Base-by-base conservation (phyloP, 2,888 invertebrate genomes). In the Adela reaumurella region DNA sequence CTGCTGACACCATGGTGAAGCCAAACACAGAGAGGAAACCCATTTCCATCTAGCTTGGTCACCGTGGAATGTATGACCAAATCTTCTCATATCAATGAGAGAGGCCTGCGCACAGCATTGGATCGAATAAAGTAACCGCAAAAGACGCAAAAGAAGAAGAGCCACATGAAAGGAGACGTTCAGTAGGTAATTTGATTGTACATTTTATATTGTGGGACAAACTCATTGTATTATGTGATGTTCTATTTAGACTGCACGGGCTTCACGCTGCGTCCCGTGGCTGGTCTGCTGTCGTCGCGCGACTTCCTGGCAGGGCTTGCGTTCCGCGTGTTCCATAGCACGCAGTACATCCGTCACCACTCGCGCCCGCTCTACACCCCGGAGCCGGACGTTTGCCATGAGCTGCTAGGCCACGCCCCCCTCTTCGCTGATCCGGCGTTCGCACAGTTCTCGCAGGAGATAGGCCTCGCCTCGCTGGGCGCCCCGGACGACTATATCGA, bases 271-370 rank as follows among this genome's bases (percentile, higher is more conserved):
- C 86, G 99, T 3, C 99, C 99, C 0, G 99, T 98, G 2, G 97
- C 99, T 3, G 99, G 99, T 0, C 82, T 99, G 3, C 80, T 99
- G 17, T 97, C 97, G 0, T 97, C 99, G 0, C 85, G 99, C n/a
- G 99, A 99, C 71, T 99, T 99, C 74, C 81, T 99, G 28, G 97
- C 99, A 1, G 97, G 98, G 1, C 74, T 99, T 45, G 98, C 98
- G 0, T 99, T 99, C 80, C 84, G 99, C 43, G 98, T 99, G 47
- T 99, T 99, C 77, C 98, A 99, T 69, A 96, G 96, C 50, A 99
- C 99, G 0, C 98, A 99, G 74, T 99, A 99, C 72, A 97, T 99
- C 56, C 84, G 99, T 5, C 99, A 99, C 72, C 86, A 90, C 53
- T 96, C 95, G 55, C 85, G 85, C 56, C 99, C 99, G 0, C 87